Evolutionary conservation across 2,113 vertebrate genomes (phyloP), one percentile per base, ranked within the genome.

Genomic region (Nerophis lumbriciformis): DNA sequence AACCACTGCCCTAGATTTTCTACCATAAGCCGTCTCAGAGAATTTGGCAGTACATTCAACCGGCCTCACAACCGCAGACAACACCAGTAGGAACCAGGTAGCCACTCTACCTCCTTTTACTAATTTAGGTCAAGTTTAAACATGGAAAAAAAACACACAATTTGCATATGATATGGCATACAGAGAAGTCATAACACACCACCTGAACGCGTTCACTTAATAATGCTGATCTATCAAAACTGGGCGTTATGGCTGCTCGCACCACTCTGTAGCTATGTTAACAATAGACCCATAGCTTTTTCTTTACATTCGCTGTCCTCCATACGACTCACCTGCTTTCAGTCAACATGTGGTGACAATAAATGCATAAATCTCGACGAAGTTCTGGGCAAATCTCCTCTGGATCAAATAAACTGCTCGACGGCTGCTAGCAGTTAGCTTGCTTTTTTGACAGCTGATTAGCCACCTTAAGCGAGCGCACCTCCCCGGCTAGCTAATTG

Each of bases 41-140:
- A 28, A 28, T 28, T 28, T 28, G 28, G 28, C 28, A 28, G 28
- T 28, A 28, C 28, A 28, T 28, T 28, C 28, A 28, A 28, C 28
- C 28, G 28, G 28, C 28, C 28, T 28, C 28, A 28, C 28, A 28
- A 28, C 28, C 19, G 19, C 19, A 19, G 19, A 19, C 19, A 19
- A 19, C 19, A 19, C 19, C 28, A 28, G 28, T 2, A 0, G 93
- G 94, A 55, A 88, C 83, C 60, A 93, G 83, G 13, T 92, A 91
- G 66, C 80, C 77, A 5, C 90, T 92, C 7, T 94, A 65, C 91
- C 91, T 93, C 59, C 96, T 93, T 83, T 99, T 99, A 88, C 96
- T 98, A 52, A 51, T 59, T 3, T 5, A 35, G 16, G 16, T 8
- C 12, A 56, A 54, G 48, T 9, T 57, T 4, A 61, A 2, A 13